Base-by-base conservation (phyloP, 2,888 invertebrate genomes). In the Leucophenga maculata region DNA sequence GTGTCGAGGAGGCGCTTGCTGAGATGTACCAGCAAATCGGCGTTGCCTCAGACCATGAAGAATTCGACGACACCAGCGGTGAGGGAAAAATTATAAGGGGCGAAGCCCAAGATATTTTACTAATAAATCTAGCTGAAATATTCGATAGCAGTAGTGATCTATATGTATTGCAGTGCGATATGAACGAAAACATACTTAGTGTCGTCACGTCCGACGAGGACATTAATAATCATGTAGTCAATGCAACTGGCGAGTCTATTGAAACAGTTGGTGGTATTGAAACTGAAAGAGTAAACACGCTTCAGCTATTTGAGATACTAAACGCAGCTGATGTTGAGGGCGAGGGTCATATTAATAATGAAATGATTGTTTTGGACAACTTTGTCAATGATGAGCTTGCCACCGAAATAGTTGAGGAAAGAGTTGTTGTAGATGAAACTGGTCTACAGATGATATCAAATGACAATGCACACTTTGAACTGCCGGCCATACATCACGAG, bases 111-210 rank as follows among this genome's bases (percentile, higher is more conserved):
- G 87, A 87, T 79, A 83, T 87, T 67, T 79, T 87, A 74, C 77
- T 88, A 39, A 86, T 88, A 72, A 86, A 86, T 74, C 79, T 87
- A 70, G 86, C 87, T 44, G 88, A 87, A 77, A 88, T 87, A 68
- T 85, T 88, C 75, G 85, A 87, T 74, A 86, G 84, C 74, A 85
- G 86, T 84, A 87, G 81, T 75, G 86, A 86, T 84, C 80, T 88
- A 60, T 88, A 84, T 76, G 86, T 88, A 79, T 85, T 88, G 76
- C 86, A 88, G 76, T 88, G 88, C 80, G 87, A 88, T 81, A 86
- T 88, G 84, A 88, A 87, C 72, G 88, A 87, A 77, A 88, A 88
- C 73, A 80, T 87, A 65, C 69, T 86, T 71, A 80, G 80, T 44
- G 78, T 85, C 68, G 79, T 82, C n/a, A 74, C 77, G 4, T 74